Evolutionary conservation across 2,888 invertebrate genomes (phyloP).

Genomic region (Apotomis turbidana): DNA sequence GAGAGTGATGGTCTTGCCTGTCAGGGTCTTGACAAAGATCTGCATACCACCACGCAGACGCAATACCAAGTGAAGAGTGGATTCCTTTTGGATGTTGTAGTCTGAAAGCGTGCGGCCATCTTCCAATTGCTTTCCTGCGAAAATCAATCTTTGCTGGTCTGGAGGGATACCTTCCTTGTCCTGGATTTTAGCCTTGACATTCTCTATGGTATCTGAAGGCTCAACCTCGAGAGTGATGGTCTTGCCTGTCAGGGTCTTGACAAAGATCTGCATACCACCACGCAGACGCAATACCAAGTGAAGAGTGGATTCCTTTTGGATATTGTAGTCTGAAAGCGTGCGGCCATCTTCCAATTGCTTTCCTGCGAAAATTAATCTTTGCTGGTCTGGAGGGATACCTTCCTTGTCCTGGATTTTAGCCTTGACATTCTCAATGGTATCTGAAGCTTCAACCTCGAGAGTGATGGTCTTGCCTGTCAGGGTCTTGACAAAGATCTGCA

Average conservation of each 20-base stretch:
- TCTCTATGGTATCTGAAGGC: slow-evolving; percentile 52
- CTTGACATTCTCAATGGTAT: slow-evolving; percentile 60
- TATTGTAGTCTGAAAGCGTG: slow-evolving; percentile 59
- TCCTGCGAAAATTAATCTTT: slow-evolving; percentile 57
- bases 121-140: slow-evolving; percentile 53
- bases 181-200: slow-evolving; percentile 54
- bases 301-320: slow-evolving; percentile 62
- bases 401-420: slow-evolving; percentile 61
- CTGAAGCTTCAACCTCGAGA: slow-evolving; percentile 55
- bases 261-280: slow-evolving; percentile 66
- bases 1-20: slow-evolving; percentile 45
- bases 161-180: slow-evolving; percentile 55
- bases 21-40: slow-evolving; percentile 46
- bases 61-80: slow-evolving; percentile 51
- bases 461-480: slow-evolving; percentile 56
- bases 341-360: slow-evolving; percentile 64
- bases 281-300: slow-evolving; percentile 57
- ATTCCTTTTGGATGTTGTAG: slow-evolving; percentile 55
- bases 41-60: slow-evolving; percentile 53
- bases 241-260: slow-evolving; percentile 59
- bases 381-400: slow-evolving; percentile 60
- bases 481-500: slow-evolving; percentile 53
- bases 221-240: slow-evolving; percentile 59
- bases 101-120: slow-evolving; percentile 53
- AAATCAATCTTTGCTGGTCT: slow-evolving; percentile 52